A percentile compares a stretch with the other conserved stretches of the same genome.
These are phyloP conservation scores for Azorinus chamasolen DNA, from an alignment of 2,888 invertebrate species.

Conservation along the genomic window DNA sequence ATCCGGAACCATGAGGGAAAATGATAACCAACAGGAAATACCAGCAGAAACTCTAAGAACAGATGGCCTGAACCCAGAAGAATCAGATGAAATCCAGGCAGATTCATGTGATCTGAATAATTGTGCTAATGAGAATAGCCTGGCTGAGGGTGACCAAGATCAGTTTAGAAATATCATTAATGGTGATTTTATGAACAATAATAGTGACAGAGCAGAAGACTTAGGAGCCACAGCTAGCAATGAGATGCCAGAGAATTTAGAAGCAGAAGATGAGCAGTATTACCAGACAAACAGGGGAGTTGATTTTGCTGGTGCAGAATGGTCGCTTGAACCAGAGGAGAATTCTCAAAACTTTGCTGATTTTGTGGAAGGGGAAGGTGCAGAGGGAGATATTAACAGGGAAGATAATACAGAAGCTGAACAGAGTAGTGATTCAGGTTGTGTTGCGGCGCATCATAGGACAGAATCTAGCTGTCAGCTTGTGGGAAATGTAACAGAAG, in stretches of 20 bases:
- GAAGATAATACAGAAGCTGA: constrained; percentile 11
- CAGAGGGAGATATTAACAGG: constrained; percentile 17
- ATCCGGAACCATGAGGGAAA: constrained; percentile 5
- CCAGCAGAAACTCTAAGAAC: neutral
- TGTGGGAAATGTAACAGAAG: neutral
- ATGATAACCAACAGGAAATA: constrained; percentile 2
- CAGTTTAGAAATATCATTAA: neutral
- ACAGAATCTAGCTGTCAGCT: constrained; percentile 44
- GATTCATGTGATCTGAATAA: neutral
- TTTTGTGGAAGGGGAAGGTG: neutral
- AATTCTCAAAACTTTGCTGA: constrained; percentile 11
- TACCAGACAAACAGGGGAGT: constrained; percentile 7
- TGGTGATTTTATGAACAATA: neutral
- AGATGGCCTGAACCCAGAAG: neutral
- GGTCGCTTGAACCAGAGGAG: constrained; percentile 54
- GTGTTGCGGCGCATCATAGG: constrained; percentile 14
- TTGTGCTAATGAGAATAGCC: neutral
- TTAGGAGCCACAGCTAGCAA: neutral
- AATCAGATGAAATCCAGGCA: neutral
- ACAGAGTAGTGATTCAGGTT: neutral
- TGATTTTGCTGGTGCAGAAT: constrained; percentile 36
- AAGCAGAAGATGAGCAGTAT: constrained; percentile 62
- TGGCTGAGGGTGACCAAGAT: constrained; percentile 5
- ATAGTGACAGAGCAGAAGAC: constrained; percentile 1
- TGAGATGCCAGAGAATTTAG: constrained; percentile 21